Conservation (phyloP, 2,113 vertebrate species). For the Istiophorus platypterus region DNA sequence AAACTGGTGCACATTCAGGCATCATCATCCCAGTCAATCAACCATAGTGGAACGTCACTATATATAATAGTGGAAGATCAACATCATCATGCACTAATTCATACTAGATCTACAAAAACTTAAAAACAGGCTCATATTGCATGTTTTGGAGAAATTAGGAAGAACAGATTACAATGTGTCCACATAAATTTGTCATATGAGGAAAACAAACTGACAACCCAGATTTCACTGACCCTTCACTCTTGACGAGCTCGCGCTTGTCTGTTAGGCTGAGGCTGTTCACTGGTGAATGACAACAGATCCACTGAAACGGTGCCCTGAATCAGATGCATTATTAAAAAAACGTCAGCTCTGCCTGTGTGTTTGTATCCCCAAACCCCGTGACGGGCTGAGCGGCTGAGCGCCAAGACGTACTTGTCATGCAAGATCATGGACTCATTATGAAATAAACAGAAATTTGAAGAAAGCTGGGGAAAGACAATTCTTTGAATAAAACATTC, state of each 20-base stretch:
- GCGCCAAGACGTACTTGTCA: slow-evolving; percentile 21
- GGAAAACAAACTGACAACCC: neutral
- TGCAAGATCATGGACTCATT: slow-evolving; percentile 48
- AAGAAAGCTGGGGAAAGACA: neutral
- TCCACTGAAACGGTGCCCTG: slow-evolving; percentile 51
- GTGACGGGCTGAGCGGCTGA: slow-evolving; percentile 35
- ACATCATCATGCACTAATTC: neutral
- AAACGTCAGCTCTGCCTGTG: slow-evolving; percentile 59
- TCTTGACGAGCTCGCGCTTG: slow-evolving; percentile 1
- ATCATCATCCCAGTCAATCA: neutral
- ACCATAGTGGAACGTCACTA: neutral
- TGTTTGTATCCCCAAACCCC: slow-evolving; percentile 41
- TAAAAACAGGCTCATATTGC: neutral
- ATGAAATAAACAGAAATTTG: slow-evolving; percentile 24
- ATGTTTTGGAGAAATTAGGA: neutral
- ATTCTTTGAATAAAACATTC: slow-evolving; percentile 29
- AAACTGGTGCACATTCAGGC: neutral
- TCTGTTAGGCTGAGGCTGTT: slow-evolving; percentile 49
- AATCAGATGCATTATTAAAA: slow-evolving; percentile 76
- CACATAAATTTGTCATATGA: neutral
- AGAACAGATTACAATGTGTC: neutral
- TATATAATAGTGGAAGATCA: too few species aligned
- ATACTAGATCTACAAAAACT: neutral
- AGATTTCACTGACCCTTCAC: slow-evolving; percentile 39
- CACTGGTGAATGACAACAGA: slow-evolving; percentile 65